phyloP scores from a whole-genome alignment of 2,113 vertebrate species.

The Alethe castanea region DNA sequence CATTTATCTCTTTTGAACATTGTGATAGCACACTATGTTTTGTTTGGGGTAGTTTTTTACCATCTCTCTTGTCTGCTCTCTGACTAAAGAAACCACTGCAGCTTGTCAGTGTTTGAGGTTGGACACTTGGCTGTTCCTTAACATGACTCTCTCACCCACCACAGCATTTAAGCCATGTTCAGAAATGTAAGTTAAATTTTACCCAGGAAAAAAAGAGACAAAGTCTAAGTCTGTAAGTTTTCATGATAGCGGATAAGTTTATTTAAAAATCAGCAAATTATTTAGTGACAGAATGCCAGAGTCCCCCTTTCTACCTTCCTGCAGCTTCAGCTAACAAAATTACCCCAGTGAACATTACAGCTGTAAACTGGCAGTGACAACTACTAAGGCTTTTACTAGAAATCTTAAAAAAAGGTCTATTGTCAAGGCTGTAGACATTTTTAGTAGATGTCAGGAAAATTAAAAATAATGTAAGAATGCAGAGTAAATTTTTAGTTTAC shows the following conservation, averaged over 20 bases:
- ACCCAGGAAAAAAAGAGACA: background rate
- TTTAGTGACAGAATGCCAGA: background rate
- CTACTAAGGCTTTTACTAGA: background rate
- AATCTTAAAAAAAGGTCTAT: background rate
- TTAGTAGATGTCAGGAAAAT: background rate
- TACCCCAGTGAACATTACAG: background rate
- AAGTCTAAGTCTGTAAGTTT: background rate
- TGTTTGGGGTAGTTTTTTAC: background rate
- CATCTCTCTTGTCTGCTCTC: background rate
- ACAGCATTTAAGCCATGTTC: background rate
- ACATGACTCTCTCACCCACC: background rate
- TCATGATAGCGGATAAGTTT: background rate
- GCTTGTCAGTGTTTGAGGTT: background rate
- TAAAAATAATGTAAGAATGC: background rate
- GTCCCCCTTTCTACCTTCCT: background rate
- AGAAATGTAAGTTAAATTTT: background rate
- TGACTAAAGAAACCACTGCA: background rate
- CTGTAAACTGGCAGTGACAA: background rate
- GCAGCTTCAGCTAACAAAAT: background rate
- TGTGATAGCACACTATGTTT: background rate
- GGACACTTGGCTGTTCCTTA: background rate
- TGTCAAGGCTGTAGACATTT: background rate
- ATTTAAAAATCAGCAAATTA: background rate
- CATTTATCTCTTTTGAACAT: background rate
- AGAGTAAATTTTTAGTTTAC: background rate